Evolutionary conservation across 2,797 vertebrate genomes (phyloP), one percentile per base, ranked within the genome.

Genomic region (Paramormyrops hopkinsi): DNA sequence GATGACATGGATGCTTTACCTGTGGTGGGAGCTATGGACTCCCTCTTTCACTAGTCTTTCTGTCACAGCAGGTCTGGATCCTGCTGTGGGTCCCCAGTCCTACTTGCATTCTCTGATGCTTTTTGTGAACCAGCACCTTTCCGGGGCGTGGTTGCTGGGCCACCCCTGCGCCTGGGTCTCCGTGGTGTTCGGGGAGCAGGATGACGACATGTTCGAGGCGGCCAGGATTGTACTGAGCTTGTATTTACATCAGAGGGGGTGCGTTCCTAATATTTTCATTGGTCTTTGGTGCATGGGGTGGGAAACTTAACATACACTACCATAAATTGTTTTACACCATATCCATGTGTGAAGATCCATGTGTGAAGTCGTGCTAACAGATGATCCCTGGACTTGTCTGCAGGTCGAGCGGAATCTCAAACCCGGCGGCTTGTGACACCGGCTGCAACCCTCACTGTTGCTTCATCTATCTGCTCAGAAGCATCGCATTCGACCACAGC

Each of bases 121-220:
- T 4, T 97, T 98, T 94, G 93, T 98, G 93, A 94, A 90, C 90
- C 93, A 73, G 37, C 92, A 94, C 2, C 89, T 94, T 0, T 76
- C 91, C 50, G 91, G 87, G 41, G 90, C 90, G n/a, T 82, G 65
- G 0, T 91, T 90, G 3, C 73, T 53, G 65, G 41, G 87, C 11
- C 96, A 98, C 93, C 90, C 79, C 2, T 99, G 98, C 94, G 94
- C 93, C 90, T 98, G 97, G 97, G 89, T 97, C 90, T 96, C 95
- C 19, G 88, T 94, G 91, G 92, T 97, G 91, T 99, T 99, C 88
- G 95, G 96, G 79, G 98, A 99, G 83, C 98, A 99, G 93, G 98
- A 99, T 0, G 98, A 99, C 62, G 98, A 99, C 93, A 96, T 99
- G 97, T 95, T 99, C 91, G 98, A 99, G 91, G 97, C 97, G 12